A percentile compares a stretch with the other conserved stretches of the same genome.
Evolutionary conservation across 2,888 invertebrate genomes (phyloP).

Genomic region (Tinea semifulvella): DNA sequence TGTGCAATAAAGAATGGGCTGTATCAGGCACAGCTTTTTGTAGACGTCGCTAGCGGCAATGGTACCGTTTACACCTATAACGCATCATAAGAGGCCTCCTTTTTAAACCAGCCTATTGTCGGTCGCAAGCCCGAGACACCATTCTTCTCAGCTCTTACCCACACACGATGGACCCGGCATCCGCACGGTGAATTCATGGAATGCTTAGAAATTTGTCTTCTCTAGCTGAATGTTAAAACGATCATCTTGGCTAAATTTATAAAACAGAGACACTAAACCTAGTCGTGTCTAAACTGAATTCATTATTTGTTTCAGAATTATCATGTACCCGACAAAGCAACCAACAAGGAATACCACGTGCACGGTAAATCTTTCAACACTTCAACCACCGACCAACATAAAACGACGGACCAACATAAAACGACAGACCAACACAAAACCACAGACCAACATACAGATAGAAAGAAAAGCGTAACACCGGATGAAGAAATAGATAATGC

Average conservation of each 20-base stretch:
- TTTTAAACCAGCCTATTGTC: no score
- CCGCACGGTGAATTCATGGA: no score
- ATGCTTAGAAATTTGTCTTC: no score
- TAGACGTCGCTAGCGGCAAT: no score
- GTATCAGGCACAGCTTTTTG: no score
- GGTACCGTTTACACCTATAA: no score
- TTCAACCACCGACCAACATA: background rate
- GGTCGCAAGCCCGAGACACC: no score
- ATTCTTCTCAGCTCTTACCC: no score
- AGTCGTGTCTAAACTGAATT: background rate
- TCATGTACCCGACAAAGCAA: constrained; percentile 34
- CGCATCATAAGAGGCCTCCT: no score
- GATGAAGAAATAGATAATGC: constrained; percentile 58
- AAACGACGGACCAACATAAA: constrained; percentile 2
- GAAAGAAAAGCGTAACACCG: constrained; percentile 25
- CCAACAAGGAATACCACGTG: constrained; percentile 41
- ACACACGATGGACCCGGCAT: no score
- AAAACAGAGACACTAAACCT: background rate
- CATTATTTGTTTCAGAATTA: constrained; percentile 29
- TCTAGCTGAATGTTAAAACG: no score
- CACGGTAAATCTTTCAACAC: constrained; percentile 18
- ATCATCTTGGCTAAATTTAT: background rate
- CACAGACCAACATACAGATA: constrained; percentile 13
- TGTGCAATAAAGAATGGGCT: no score
- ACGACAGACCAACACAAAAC: constrained; percentile 11